Evolutionary conservation across 2,888 invertebrate species (phyloP).

Genomic region (Thereva nobilitata): DNA sequence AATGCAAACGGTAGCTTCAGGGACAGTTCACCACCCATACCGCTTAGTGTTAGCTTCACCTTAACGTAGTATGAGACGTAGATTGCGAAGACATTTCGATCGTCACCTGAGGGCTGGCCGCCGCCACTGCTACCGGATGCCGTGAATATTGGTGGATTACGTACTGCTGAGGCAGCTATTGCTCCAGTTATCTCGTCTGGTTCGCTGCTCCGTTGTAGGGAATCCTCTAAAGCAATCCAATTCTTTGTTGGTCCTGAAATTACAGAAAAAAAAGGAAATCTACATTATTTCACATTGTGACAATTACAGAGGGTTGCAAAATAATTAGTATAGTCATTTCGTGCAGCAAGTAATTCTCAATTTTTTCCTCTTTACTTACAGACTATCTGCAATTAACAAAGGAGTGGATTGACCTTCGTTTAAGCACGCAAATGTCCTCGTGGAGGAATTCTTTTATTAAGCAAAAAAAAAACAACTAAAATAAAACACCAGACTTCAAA

Average conservation of each 20-base stretch:
- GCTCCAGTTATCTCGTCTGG: slow-evolving; percentile 60
- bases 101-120: slow-evolving; percentile 63
- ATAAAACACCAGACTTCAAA: too few species aligned
- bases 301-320: too few species aligned
- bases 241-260: slow-evolving; percentile 76
- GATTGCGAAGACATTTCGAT: slow-evolving; percentile 85
- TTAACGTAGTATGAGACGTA: slow-evolving; percentile 91
- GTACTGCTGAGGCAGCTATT: slow-evolving; percentile 63
- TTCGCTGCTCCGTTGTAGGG: slow-evolving; percentile 71
- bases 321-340: too few species aligned
- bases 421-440: too few species aligned
- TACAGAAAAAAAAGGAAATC: not conserved
- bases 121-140: not conserved
- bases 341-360: too few species aligned
- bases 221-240: slow-evolving; percentile 89
- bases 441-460: too few species aligned
- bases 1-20: slow-evolving; percentile 80
- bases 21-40: slow-evolving; percentile 80
- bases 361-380: too few species aligned
- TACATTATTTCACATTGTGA: too few species aligned
- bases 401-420: too few species aligned
- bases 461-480: too few species aligned
- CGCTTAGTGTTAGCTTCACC: slow-evolving; percentile 78
- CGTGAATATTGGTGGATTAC: slow-evolving; percentile 52
- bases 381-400: too few species aligned